Conservation (phyloP, 2,113 vertebrate species). For the Rhinopithecus roxellana region DNA sequence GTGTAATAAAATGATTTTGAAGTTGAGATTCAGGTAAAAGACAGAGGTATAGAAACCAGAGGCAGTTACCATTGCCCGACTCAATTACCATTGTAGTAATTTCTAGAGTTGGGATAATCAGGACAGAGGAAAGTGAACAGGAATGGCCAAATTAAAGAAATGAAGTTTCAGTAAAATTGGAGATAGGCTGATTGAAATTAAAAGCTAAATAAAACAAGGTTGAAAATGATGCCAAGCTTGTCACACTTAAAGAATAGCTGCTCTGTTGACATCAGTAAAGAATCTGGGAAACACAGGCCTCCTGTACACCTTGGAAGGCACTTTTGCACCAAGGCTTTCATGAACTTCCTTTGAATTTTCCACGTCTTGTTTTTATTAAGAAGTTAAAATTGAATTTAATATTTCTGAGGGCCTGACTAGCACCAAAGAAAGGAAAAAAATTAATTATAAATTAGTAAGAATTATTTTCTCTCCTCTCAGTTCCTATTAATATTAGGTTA, state of each 20-base stretch:
- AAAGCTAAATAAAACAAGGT: background rate
- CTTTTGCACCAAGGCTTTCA: background rate
- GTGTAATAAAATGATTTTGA: background rate
- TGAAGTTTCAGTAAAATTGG: background rate
- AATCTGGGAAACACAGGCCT: background rate
- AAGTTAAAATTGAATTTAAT: conserved; percentile 10
- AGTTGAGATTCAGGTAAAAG: background rate
- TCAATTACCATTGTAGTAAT: background rate
- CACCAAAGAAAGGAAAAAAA: background rate
- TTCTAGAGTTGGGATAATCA: background rate
- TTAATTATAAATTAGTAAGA: background rate
- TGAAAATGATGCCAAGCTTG: background rate
- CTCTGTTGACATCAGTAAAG: background rate
- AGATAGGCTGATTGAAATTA: background rate
- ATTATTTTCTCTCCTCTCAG: background rate
- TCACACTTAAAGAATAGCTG: background rate
- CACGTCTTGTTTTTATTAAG: conserved; percentile 4
- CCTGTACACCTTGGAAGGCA: background rate
- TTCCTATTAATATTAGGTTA: background rate
- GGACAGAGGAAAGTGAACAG: background rate
- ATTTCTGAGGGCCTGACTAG: background rate
- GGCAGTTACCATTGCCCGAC: background rate
- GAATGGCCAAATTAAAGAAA: background rate
- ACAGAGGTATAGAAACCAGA: background rate
- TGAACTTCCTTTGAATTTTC: background rate